These are phyloP conservation scores for Oscheius myriophilus DNA, from an alignment of 2,888 invertebrate species.

Conservation along the genomic window DNA sequence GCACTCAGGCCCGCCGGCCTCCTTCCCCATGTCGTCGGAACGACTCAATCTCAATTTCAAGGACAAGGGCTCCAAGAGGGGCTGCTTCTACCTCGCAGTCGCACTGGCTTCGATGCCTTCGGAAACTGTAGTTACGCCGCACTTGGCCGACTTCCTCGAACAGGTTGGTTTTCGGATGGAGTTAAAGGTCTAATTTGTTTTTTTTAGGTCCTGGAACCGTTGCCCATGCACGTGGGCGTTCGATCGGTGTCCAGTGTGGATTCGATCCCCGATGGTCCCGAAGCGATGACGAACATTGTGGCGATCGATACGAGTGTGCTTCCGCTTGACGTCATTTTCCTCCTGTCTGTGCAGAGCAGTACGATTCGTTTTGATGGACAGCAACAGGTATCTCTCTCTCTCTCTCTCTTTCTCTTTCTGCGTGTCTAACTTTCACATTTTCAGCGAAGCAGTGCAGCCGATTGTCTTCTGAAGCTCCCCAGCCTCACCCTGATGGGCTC, in stretches of 20 bases:
- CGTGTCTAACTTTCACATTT: not conserved
- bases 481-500: conserved; percentile 97
- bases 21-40: not conserved
- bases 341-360: conserved; percentile 96
- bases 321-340: conserved; percentile 97
- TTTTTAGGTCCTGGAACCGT: conserved; percentile 54
- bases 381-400: conserved; percentile 35
- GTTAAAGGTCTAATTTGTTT: conserved; percentile 26
- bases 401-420: conserved; percentile 1
- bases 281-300: conserved; percentile 48
- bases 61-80: conserved; percentile 73
- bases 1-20: conserved; percentile 24
- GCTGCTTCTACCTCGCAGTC: conserved; percentile 92
- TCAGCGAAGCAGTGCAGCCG: conserved; percentile 54
- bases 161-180: conserved; percentile 77
- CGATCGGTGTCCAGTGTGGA: conserved; percentile 19
- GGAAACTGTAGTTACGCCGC: conserved; percentile 95
- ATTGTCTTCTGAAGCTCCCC: conserved; percentile 80
- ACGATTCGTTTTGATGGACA: conserved; percentile 83
- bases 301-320: conserved; percentile 78
- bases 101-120: conserved; percentile 95
- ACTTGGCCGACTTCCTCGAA: conserved; percentile 89
- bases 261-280: conserved; percentile 34
- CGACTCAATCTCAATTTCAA: not conserved
- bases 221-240: conserved; percentile 38